These are phyloP conservation scores for Urocitellus parryii DNA, from an alignment of 2,113 vertebrate species.

Conservation along the genomic window DNA sequence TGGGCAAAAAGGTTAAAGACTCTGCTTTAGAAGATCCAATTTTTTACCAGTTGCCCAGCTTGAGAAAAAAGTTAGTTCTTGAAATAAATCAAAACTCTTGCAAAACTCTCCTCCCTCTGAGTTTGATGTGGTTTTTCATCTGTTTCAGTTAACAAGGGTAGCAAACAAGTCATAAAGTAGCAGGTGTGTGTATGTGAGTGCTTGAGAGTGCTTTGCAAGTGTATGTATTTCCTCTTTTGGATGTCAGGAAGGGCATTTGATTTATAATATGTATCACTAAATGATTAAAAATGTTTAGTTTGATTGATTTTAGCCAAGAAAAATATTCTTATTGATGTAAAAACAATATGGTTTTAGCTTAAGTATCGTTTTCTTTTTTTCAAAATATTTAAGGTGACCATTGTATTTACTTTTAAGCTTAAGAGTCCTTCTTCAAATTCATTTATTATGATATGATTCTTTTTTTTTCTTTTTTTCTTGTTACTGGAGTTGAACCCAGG, in stretches of 20 bases:
- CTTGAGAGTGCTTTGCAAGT: background rate
- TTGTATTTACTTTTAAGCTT: slow-evolving; percentile 15
- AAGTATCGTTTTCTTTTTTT: slow-evolving; percentile 22
- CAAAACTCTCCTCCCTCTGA: slow-evolving; percentile 17
- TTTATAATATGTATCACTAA: slow-evolving; percentile 37
- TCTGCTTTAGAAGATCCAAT: background rate
- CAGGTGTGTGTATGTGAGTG: background rate
- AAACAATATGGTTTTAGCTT: slow-evolving; percentile 48
- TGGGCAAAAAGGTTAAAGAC: slow-evolving; percentile 41
- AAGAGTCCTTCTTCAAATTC: background rate
- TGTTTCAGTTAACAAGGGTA: slow-evolving; percentile 62
- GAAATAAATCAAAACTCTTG: slow-evolving; percentile 64
- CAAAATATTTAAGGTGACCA: background rate
- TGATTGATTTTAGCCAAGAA: slow-evolving; percentile 43
- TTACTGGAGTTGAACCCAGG: too few species aligned
- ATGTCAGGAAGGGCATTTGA: background rate
- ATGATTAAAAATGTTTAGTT: slow-evolving; percentile 24
- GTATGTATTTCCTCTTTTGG: slow-evolving; percentile 18
- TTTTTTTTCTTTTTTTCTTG: background rate
- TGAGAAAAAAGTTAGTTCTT: slow-evolving; percentile 71
- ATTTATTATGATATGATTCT: slow-evolving; percentile 38
- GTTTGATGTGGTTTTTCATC: slow-evolving; percentile 55
- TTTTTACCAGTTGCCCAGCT: background rate
- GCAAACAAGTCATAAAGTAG: slow-evolving; percentile 36
- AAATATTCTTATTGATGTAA: slow-evolving; percentile 24